Base-by-base conservation (phyloP, 2,797 vertebrate species). In the Chelon auratus region DNA sequence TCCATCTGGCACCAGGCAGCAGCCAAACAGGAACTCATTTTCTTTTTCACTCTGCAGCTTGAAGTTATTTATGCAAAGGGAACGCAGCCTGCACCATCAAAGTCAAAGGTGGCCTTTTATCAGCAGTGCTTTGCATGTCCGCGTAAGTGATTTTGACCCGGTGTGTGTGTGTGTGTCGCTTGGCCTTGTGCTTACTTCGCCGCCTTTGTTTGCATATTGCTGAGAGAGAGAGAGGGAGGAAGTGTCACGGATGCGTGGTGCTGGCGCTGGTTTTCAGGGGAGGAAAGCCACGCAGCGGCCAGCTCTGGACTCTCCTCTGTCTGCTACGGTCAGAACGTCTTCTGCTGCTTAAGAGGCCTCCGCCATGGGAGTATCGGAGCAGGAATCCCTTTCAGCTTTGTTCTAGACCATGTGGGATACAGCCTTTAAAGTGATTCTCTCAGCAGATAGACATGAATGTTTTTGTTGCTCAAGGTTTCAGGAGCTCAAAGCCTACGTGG, bases 81-180 rank as follows among this genome's bases (percentile, higher is more conserved):
- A 67, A 61, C 37, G 9, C 66, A 62, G 14, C 43, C 30, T 9
- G 55, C 30, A n/a, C 47, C 51, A 54, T 80, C 62, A 80, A 63
- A 78, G 71, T 51, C 53, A 65, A 22, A 52, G 13, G 5, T 9
- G 47, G 18, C 42, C 51, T 70, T 77, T 78, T 75, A 78, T 84
- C 71, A 70, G 68, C 60, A 3, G 37, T 33, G 57, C 36, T 85
- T 85, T 87, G 81, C 79, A 81, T 77, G 60, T 82, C 64, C 60
- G 52, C 36, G 1, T 55, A 54, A 65, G 62, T 71, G 57, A 75
- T 82, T 72, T 47, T 66, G 60, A 77, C 57, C 56, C n/a, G 0
- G 48, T 20, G 13, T 67, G 53, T 56, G 26, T 36, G 53, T 37
- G 54, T 57, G 59, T 68, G 60, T 83, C 63, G 14, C 36, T 77